Percentiles rank a stretch among this genome's conserved stretches.
Evolutionary conservation across 2,113 vertebrate genomes (phyloP).

Genomic region (Callipepla squamata): DNA sequence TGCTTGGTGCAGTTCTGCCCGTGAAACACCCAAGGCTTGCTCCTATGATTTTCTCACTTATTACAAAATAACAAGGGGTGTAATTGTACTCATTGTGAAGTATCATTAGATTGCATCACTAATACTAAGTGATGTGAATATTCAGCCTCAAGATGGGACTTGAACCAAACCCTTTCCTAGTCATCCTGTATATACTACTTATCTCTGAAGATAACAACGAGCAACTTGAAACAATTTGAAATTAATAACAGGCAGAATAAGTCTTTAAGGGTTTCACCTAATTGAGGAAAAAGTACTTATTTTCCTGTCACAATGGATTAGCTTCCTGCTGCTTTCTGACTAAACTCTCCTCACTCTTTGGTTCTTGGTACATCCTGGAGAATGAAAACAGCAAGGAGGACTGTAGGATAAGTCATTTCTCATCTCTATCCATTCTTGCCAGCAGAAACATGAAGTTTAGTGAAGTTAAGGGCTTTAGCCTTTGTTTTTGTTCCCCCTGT

Average conservation of each 20-base stretch:
- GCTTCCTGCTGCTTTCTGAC: neutral
- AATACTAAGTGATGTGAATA: neutral
- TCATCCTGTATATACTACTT: neutral
- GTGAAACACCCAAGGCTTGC: neutral
- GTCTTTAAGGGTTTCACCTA: neutral
- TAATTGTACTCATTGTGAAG: neutral
- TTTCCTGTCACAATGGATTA: neutral
- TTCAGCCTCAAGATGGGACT: neutral
- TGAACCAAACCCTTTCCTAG: neutral
- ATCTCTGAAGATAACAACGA: neutral
- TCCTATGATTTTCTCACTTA: neutral
- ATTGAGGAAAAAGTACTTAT: neutral
- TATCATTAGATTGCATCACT: neutral
- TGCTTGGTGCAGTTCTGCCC: neutral
- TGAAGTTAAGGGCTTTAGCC: neutral
- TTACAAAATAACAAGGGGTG: neutral
- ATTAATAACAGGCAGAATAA: neutral
- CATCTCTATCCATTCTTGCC: neutral
- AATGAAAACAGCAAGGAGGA: neutral
- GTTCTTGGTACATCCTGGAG: neutral
- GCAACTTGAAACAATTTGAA: neutral
- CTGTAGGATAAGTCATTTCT: neutral
- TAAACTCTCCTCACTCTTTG: neutral
- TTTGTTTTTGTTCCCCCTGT: neutral
- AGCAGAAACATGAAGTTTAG: neutral